Base-by-base conservation (phyloP, 2,888 invertebrate species). In the Tolmerus cingulatus region DNA sequence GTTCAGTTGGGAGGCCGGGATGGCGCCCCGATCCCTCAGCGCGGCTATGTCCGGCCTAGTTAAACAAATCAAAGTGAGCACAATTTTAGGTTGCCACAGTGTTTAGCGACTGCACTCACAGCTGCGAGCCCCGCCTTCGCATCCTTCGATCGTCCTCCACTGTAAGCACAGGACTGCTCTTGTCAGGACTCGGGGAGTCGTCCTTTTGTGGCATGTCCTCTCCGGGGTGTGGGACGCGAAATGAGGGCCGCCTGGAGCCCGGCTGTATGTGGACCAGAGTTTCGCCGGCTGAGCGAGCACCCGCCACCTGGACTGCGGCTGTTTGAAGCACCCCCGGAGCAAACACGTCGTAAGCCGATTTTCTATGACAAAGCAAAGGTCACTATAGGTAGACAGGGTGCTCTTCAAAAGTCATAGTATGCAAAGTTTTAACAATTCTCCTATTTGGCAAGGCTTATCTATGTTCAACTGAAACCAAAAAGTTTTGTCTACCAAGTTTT, bases 341-440 rank as follows among this genome's bases (percentile, higher is more conserved):
- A 90, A 96, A 97, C 16, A 97, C 96, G 90, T 97, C 97, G 90
- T 97, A 97, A 19, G 97, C 97, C 66, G 97, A 97, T 88, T 92
- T 92, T 88, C 92, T 92, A n/a, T 0, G 46, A 34, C 46, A 55
- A 55, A 82, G 34, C 5, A 82, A 66, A 66, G 19, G n/a, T 79
- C 12, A 79, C 7, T 16, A 23, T 79, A n/a, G 14, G 19, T 27
- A 16, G 2, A 23, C 46, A 51, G n/a, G 7, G 16, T 16, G 43
- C 14, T 46, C 43, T 46, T 46, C 43, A 46, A 46, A 46, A 46
- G 43, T 16, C 43, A 46, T 46, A 46, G 16, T 14, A 14, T 16
- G 43, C 9, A 46, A 46, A 12, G 14, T 46, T 46, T 46, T 46
- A 46, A 46, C 40, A 40, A 40, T 12, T 40, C 1, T 12, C 40